Percentiles rank a stretch among this genome's conserved stretches.
phyloP scores from a whole-genome alignment of 2,113 vertebrate genomes.

The Chlorodrepanis virens region DNA sequence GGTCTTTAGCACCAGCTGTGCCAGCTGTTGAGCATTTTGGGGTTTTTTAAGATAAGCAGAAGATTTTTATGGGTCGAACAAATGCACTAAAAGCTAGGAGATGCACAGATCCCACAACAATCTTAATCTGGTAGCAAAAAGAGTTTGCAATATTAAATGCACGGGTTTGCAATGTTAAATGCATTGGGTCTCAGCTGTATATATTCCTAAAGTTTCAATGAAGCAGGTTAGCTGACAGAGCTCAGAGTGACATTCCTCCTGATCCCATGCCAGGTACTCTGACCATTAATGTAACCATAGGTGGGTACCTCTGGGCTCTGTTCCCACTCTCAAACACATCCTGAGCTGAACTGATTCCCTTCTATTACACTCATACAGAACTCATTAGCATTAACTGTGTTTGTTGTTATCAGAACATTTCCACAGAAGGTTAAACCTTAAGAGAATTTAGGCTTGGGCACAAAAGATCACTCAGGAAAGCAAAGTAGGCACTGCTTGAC shows the following conservation, averaged over 20 bases:
- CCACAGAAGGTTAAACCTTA: neutral
- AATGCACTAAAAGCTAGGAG: neutral
- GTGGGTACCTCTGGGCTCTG: neutral
- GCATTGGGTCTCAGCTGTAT: neutral
- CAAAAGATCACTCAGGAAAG: neutral
- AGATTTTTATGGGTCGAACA: neutral
- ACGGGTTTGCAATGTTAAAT: neutral
- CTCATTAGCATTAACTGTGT: neutral
- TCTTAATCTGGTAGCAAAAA: neutral
- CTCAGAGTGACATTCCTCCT: neutral
- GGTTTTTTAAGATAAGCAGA: neutral
- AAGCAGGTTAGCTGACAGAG: neutral
- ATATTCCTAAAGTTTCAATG: neutral
- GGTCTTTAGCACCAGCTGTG: neutral
- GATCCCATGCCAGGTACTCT: neutral
- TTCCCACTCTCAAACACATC: neutral
- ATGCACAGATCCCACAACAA: neutral
- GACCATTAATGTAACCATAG: neutral
- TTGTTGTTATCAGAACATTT: neutral
- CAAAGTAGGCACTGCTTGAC: neutral
- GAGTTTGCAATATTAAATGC: neutral
- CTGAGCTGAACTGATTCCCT: neutral
- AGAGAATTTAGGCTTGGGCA: neutral
- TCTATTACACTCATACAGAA: neutral
- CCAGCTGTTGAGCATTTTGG: neutral